A percentile compares a stretch with the other conserved stretches of the same genome.
Conservation (phyloP, 2,113 vertebrate species). For the Isurus oxyrinchus region DNA sequence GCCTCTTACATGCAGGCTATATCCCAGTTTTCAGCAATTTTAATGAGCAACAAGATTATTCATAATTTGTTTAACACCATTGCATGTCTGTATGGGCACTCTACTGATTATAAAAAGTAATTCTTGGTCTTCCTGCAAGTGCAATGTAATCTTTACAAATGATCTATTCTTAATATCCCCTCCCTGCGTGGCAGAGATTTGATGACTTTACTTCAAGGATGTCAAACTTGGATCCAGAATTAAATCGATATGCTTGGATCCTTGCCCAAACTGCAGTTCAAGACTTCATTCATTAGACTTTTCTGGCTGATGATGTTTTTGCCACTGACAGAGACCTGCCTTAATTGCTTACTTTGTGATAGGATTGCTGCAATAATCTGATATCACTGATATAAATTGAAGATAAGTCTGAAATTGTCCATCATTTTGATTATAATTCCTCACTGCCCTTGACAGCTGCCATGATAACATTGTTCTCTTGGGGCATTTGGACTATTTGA, state of each 20-base stretch:
- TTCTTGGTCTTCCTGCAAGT: conserved; percentile 11
- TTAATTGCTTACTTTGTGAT: neutral
- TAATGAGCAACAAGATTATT: conserved; percentile 28
- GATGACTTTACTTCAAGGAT: neutral
- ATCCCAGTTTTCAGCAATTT: neutral
- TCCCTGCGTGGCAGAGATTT: neutral
- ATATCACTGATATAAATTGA: neutral
- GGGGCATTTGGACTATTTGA: neutral
- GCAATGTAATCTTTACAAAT: conserved; percentile 10
- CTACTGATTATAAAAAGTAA: conserved; percentile 16
- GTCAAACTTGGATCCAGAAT: neutral
- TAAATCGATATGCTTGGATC: neutral
- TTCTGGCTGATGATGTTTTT: neutral
- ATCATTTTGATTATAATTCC: neutral
- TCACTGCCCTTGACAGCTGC: neutral
- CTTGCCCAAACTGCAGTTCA: neutral
- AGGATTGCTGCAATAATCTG: neutral
- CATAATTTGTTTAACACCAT: neutral
- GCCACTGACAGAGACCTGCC: neutral
- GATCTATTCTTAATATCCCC: neutral
- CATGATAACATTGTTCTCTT: neutral
- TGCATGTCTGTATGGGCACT: neutral
- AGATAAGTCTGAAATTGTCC: neutral
- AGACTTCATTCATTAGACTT: neutral
- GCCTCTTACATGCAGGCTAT: too few species aligned